Base-by-base conservation (phyloP, 2,797 vertebrate species). In the Staurois parvus region DNA sequence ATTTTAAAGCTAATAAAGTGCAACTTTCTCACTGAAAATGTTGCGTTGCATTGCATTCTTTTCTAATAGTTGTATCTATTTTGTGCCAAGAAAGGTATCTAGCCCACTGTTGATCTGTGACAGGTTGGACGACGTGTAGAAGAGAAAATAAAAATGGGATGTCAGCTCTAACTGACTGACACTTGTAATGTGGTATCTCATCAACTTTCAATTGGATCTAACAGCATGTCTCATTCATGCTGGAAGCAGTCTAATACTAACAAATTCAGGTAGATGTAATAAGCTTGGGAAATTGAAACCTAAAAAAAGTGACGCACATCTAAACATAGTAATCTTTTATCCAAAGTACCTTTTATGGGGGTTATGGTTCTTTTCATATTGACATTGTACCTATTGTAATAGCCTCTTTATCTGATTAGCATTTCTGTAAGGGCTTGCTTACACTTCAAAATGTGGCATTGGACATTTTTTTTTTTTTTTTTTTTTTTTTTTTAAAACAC, bases 1-100 rank as follows among this genome's bases (percentile, higher is more conserved):
- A 92, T 93, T 92, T 94, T 24, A 92, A 91, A 89, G 89, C 90
- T 2, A 81, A 85, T 86, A 81, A 21, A 59, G 21, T 59, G 21
- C 52, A 8, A 59, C 21, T 1, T 24, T 24, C 21, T 24, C 52
- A 24, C 21, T 7, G 17, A 4, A 24, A 56, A 59, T 59, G 21
- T 21, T 59, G 7, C 21, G 1, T 19, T 52, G 48, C 48, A 52
- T 52, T 52, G 48, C 48, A 52, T 52, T 52, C 48, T 17, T 52
- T 52, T 52, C 13, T 52, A 52, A 24, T 19, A 17, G 6, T 59
- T 59, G 4, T 59, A 59, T 59, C 5, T n/a, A 59, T 59, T 59
- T 59, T 21, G 19, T 59, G 1, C 4, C 17, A 13, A 48, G 45
- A 9, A 11, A 13, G 42, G 52, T 24, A 7, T 9, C 7, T 59